Conservation (phyloP, 2,113 vertebrate genomes). For the Dromiciops gliroides region DNA sequence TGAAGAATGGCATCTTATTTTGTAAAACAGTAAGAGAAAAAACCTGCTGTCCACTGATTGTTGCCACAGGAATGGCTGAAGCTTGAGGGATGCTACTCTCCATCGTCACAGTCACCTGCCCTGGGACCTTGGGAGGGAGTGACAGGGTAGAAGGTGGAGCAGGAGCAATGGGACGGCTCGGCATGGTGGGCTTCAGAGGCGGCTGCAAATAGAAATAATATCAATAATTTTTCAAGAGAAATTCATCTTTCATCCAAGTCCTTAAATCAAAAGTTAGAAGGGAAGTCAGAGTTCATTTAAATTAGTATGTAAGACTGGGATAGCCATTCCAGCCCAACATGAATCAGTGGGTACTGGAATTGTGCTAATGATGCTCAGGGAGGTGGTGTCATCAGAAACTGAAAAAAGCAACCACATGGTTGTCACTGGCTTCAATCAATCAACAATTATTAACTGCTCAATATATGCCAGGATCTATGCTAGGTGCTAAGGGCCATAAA, state of each 20-base stretch:
- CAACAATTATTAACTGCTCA: neutral
- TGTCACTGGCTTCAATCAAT: neutral
- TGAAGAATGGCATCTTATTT: slow-evolving; percentile 29
- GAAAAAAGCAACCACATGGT: neutral
- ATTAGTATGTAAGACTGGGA: neutral
- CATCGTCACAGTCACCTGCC: slow-evolving; percentile 94
- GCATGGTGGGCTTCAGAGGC: slow-evolving; percentile 93
- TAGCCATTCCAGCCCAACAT: neutral
- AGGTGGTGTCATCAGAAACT: neutral
- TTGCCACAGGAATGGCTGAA: slow-evolving; percentile 96
- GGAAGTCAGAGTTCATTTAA: neutral
- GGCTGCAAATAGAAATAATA: slow-evolving; percentile 84
- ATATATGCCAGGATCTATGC: neutral
- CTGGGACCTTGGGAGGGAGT: slow-evolving; percentile 92
- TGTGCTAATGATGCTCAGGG: neutral
- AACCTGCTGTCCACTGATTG: slow-evolving; percentile 98
- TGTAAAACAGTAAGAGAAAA: slow-evolving; percentile 55
- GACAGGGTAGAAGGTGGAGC: slow-evolving; percentile 94
- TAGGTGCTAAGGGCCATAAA: neutral
- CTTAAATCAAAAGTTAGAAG: slow-evolving; percentile 31
- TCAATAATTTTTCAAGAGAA: slow-evolving; percentile 37
- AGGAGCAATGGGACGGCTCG: slow-evolving; percentile 97
- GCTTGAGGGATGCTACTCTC: slow-evolving; percentile 94
- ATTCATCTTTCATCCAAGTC: slow-evolving; percentile 2
- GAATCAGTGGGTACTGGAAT: neutral